Percentiles rank a stretch among this genome's conserved stretches.
These are phyloP conservation scores for Odontomachus brunneus DNA, from an alignment of 1,140 invertebrate genomes.

Conservation along the genomic window DNA sequence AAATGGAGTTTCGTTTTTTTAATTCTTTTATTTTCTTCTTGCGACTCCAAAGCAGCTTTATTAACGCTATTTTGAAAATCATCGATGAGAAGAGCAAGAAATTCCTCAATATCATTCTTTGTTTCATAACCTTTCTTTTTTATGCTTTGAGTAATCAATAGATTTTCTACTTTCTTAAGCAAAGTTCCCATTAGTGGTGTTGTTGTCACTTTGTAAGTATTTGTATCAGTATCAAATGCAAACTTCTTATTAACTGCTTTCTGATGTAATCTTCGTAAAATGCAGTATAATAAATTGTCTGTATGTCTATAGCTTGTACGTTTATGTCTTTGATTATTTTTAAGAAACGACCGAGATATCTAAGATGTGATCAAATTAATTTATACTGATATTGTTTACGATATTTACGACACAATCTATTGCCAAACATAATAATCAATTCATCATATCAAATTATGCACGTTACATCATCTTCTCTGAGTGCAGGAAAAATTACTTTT, in stretches of 20 bases:
- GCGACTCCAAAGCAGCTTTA: neutral
- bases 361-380: conserved; percentile 20
- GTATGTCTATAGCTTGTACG: neutral
- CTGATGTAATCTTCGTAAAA: conserved; percentile 24
- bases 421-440: conserved; percentile 14
- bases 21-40: conserved; percentile 4
- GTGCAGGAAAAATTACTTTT: conserved; percentile 21
- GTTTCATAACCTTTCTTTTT: conserved; percentile 19
- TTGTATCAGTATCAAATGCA: neutral
- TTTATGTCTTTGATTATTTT: neutral
- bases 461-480: conserved; percentile 8
- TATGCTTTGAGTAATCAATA: conserved; percentile 11
- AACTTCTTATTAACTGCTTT: conserved; percentile 10
- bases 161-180: conserved; percentile 21
- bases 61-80: conserved; percentile 18
- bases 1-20: conserved; percentile 5
- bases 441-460: conserved; percentile 1
- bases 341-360: conserved; percentile 1
- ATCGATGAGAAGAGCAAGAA: conserved; percentile 13
- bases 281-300: conserved; percentile 5
- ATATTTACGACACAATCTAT: conserved; percentile 15
- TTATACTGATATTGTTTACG: conserved; percentile 18
- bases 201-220: conserved; percentile 9
- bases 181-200: conserved; percentile 21
- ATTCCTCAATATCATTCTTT: conserved; percentile 5